Conservation (phyloP, 2,888 invertebrate genomes). For the Prosapia bicincta region DNA sequence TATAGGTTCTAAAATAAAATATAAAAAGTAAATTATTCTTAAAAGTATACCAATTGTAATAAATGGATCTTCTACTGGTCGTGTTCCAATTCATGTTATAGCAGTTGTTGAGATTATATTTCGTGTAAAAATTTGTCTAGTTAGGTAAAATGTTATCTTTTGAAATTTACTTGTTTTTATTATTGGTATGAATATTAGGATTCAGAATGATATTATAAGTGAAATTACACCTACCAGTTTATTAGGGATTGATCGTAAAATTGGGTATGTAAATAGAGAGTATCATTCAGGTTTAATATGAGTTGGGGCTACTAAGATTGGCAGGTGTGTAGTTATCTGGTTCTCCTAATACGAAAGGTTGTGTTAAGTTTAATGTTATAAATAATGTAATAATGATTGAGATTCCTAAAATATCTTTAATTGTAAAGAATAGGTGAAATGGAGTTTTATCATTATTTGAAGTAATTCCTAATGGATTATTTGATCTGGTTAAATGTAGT, state of each 20-base stretch:
- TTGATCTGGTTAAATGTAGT: neutral
- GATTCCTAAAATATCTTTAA: constrained; percentile 65
- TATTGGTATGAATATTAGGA: constrained; percentile 61
- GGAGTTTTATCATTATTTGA: too few relatives aligned
- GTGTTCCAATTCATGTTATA: constrained; percentile 69
- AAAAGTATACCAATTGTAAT: constrained; percentile 58
- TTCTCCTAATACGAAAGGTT: constrained; percentile 61
- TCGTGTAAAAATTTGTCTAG: constrained; percentile 51
- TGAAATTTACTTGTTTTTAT: constrained; percentile 55
- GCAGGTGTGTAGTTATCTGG: constrained; percentile 72
- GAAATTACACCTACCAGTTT: constrained; percentile 73
- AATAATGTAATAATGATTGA: too few relatives aligned
- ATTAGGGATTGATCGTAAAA: constrained; percentile 75
- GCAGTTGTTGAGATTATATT: constrained; percentile 55
- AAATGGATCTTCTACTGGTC: constrained; percentile 65
- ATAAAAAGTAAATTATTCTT: constrained; percentile 57
- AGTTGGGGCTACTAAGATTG: constrained; percentile 63
- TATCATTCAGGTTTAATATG: constrained; percentile 86
- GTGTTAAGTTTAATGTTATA: constrained; percentile 52
- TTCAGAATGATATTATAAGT: constrained; percentile 61
- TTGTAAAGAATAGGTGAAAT: constrained; percentile 53
- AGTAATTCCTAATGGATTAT: neutral
- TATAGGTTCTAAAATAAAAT: constrained; percentile 48
- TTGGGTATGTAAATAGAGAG: constrained; percentile 78
- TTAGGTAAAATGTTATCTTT: constrained; percentile 57